phyloP scores from a whole-genome alignment of 2,113 vertebrate genomes.

The Beaufortia kweichowensis region DNA sequence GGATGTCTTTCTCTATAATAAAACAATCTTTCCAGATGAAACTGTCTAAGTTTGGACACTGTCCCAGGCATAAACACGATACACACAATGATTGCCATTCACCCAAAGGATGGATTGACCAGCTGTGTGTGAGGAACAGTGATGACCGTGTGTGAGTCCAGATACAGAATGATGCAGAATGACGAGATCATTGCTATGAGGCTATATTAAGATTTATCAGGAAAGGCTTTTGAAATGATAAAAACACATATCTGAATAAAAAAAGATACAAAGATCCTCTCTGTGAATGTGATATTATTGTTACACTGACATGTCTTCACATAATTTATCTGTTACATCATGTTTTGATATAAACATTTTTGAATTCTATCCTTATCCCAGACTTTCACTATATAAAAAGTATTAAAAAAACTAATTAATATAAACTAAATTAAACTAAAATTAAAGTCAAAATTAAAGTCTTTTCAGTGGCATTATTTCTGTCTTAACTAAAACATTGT shows the following conservation, averaged over 20 bases:
- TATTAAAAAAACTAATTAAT: too few relatives aligned
- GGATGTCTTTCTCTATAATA: constrained; percentile 49
- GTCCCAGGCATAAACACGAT: constrained; percentile 51
- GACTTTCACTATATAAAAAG: too few relatives aligned
- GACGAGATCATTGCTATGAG: constrained; percentile 57
- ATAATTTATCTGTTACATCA: too few relatives aligned
- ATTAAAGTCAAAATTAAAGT: too few relatives aligned
- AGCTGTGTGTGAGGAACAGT: constrained; percentile 44
- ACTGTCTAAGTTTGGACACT: constrained; percentile 2
- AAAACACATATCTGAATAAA: background rate
- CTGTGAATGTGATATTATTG: too few relatives aligned
- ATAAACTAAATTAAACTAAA: too few relatives aligned
- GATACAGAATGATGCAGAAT: constrained; percentile 24
- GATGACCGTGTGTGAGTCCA: background rate
- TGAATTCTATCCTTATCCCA: too few relatives aligned
- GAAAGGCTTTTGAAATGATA: background rate
- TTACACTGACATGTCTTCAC: too few relatives aligned
- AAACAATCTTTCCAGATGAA: constrained; percentile 41
- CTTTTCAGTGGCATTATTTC: too few relatives aligned
- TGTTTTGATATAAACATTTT: too few relatives aligned
- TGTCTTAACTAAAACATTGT: too few relatives aligned
- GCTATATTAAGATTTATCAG: constrained; percentile 44
- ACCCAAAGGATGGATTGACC: constrained; percentile 60
- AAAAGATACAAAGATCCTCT: too few relatives aligned
- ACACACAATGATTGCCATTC: constrained; percentile 52